Evolutionary conservation across 2,113 vertebrate species (phyloP), one percentile per base, ranked within the genome.

Genomic region (Cisticola juncidis): DNA sequence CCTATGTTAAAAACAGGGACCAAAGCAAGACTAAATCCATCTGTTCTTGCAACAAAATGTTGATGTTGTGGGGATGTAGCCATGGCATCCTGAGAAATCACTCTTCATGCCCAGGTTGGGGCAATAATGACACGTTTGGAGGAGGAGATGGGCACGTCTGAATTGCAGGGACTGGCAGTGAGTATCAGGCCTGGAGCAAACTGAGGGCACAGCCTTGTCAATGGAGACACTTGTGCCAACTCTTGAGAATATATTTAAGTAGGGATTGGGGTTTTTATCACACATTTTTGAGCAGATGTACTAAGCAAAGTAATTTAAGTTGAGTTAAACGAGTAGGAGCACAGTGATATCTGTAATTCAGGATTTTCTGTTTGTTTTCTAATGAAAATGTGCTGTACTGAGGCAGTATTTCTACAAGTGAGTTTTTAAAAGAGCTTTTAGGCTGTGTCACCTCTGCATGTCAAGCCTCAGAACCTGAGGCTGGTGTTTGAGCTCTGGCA

Each of bases 41-140:
- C 19, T 72, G 18, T 53, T 79, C 28, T 56, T 69, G 25, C 40
- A 84, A 29, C 3, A 74, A 51, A 51, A 45, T 6, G 11, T 26
- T 73, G 61, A 33, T 42, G 40, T 6, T 56, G 24, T 6, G 8
- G 28, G 70, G 35, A 42, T 48, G 57, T 13, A 57, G n/a, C 14
- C 23, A 20, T 4, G 14, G 44, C 51, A 56, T 20, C 6, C 35
- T 20, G 5, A 51, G 40, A 69, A 84, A 51, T 45, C 0, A 0
- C 4, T 72, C 36, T 47, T 79, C 3, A 0, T 29, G 14, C 0
- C 0, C 11, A 15, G 48, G 26, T 15, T 2, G 54, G 53, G 51
- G 36, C 53, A 53, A 7, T 33, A 36, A 56, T 18, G 12, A 33
- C 26, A 15, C 13, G 9, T 70, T 61, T 56, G 33, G 33, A 62